These are phyloP conservation scores for Drosophila eugracilis DNA, from an alignment of 1,140 invertebrate genomes.

Conservation along the genomic window DNA sequence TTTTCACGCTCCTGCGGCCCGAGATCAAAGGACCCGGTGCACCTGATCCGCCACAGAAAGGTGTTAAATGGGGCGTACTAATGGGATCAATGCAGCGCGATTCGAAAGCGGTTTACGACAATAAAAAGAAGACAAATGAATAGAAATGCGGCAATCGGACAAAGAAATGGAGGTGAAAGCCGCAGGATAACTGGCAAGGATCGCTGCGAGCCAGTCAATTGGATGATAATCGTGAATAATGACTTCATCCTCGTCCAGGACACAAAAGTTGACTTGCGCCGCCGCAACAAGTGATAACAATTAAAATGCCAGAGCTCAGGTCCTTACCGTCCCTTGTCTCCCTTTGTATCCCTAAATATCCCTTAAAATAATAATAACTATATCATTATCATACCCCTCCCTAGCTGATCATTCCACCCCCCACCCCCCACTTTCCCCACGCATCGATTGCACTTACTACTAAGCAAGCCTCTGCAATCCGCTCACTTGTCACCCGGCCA, in stretches of 20 bases:
- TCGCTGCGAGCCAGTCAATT: slow-evolving; percentile 22
- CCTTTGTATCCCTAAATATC: too few relatives aligned
- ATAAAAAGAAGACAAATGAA: slow-evolving; percentile 34
- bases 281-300: slow-evolving; percentile 23
- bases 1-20: slow-evolving; percentile 17
- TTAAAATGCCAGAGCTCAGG: slow-evolving; percentile 4
- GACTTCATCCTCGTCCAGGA: slow-evolving; percentile 46
- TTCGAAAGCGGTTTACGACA: slow-evolving; percentile 18
- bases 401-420: too few relatives aligned
- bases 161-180: slow-evolving; percentile 14
- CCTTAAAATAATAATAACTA: too few relatives aligned
- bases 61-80: slow-evolving; percentile 84
- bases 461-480: slow-evolving; percentile 25
- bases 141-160: slow-evolving; percentile 38
- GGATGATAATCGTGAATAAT: slow-evolving; percentile 61
- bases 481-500: slow-evolving; percentile 64
- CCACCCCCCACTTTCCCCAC: neutral
- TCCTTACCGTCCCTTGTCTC: too few relatives aligned
- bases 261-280: slow-evolving; percentile 18
- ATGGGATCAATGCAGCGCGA: slow-evolving; percentile 71
- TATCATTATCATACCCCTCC: too few relatives aligned
- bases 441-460: slow-evolving; percentile 20
- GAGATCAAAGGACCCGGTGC: slow-evolving; percentile 51
- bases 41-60: slow-evolving; percentile 70
- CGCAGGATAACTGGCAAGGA: slow-evolving; percentile 25